Percentiles rank a stretch among this genome's conserved stretches.
These are phyloP conservation scores for Drosophila kohkoa DNA, from an alignment of 1,140 invertebrate genomes.

Conservation along the genomic window DNA sequence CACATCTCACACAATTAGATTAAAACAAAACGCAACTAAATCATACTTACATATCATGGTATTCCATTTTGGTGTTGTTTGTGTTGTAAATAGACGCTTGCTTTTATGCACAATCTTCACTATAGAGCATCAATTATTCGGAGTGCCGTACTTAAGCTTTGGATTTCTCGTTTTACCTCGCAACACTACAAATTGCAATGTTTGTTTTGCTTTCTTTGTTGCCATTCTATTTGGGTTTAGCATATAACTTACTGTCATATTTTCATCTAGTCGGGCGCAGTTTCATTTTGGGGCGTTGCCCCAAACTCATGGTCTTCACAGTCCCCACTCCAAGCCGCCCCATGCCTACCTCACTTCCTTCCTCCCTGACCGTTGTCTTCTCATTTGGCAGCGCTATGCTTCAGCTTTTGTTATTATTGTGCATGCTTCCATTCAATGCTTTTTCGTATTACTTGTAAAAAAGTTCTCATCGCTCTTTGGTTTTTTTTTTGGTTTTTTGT, in stretches of 20 bases:
- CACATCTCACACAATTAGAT: too few species aligned
- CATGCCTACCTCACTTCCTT: neutral
- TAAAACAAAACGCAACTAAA: too few species aligned
- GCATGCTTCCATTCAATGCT: conserved; percentile 72
- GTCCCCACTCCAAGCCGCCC: too few species aligned
- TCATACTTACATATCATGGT: too few species aligned
- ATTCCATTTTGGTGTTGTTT: neutral
- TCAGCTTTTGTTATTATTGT: conserved; percentile 74
- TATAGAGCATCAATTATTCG: neutral
- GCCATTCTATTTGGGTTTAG: conserved; percentile 64
- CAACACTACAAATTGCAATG: conserved; percentile 51
- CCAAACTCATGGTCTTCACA: neutral
- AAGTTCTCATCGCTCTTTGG: conserved; percentile 24
- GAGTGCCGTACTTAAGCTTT: neutral
- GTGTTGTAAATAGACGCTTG: neutral
- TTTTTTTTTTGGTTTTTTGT: conserved; percentile 40
- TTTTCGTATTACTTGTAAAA: conserved; percentile 62
- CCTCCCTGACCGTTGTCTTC: neutral
- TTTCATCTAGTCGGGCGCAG: conserved; percentile 60
- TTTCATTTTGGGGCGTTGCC: conserved; percentile 17
- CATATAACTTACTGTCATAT: conserved; percentile 82
- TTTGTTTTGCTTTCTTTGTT: conserved; percentile 34
- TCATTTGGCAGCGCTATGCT: conserved; percentile 25
- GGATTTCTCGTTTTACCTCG: conserved; percentile 9
- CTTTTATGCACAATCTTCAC: neutral